Base-by-base conservation (phyloP, 2,113 vertebrate genomes). In the Corynorhinus townsendii region DNA sequence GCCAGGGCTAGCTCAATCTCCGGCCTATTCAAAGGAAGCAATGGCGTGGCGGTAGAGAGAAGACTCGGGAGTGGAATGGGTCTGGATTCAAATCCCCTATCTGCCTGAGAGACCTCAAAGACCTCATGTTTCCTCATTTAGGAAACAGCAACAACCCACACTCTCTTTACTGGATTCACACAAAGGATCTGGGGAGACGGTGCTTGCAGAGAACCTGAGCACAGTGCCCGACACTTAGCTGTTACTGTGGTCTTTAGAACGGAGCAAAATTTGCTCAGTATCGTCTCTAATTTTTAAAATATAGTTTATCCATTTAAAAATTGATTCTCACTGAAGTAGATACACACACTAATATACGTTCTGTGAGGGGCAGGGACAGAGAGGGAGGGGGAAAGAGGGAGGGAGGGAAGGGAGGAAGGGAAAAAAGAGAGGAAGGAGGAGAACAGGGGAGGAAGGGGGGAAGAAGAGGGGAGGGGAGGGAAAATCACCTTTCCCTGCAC, bases 221-320 rank as follows among this genome's bases (percentile, higher is more conserved):
- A 7, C 1, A 76, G 56, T 8, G 26, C 24, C 40, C 11, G 10
- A 52, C 0, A 3, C 17, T 24, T 16, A 16, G 22, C 0, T 49
- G 7, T 22, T 54, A 45, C 33, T 16, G 10, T 0, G 33, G 28
- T 52, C 86, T 89, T 47, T 30, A 5, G 71, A 17, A 30, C 26
- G 14, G 4, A 30, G 33, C 28, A 75, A 64, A 84, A n/a, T 7
- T 33, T 45, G 47, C 68, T 93, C 40, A 28, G 12, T 43, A 30
- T 22, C 8, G 1, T 45, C 38, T 79, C 28, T 33, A 56, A 33
- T 43, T 64, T 94, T 82, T 94, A 56, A 26, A 84, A 66, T 73
- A 73, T 11, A 59, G 17, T 28, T 84, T 85, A 84, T 76, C 79
- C 26, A 95, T 66, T 72, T 83, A 91, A 89, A 93, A 89, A 64